Conservation (phyloP, 2,113 vertebrate genomes). For the Pionites leucogaster region DNA sequence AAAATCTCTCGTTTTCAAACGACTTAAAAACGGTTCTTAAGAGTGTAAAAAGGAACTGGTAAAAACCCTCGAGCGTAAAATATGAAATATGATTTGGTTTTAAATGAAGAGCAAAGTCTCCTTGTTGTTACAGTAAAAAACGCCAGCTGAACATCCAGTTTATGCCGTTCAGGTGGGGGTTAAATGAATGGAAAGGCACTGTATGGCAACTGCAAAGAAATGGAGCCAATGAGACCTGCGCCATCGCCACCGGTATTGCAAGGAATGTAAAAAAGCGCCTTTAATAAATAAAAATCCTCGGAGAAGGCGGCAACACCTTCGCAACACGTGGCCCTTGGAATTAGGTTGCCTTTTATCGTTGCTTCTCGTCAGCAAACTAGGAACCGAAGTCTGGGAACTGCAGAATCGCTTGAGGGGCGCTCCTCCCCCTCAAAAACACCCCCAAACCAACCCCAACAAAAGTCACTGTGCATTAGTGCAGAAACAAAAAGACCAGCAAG, state of each 20-base stretch:
- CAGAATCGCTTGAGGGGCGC: constrained; percentile 75
- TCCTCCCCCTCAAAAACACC: constrained; percentile 67
- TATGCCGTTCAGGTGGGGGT: constrained; percentile 86
- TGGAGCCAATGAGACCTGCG: constrained; percentile 88
- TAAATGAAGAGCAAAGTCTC: constrained; percentile 97
- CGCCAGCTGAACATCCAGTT: constrained; percentile 87
- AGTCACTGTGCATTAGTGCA: constrained; percentile 97
- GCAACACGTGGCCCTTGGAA: constrained; percentile 78
- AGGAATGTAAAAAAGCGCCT: constrained; percentile 87
- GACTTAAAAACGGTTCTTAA: constrained; percentile 97
- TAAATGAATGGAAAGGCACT: constrained; percentile 98
- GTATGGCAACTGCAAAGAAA: constrained; percentile 92
- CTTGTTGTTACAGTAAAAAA: constrained; percentile 97
- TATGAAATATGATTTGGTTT: constrained; percentile 98
- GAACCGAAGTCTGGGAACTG: constrained; percentile 90
- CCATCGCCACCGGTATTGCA: constrained; percentile 89
- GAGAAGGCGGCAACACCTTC: constrained; percentile 77
- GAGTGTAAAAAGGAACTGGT: constrained; percentile 98
- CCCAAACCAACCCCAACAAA: constrained; percentile 79
- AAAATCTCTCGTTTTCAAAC: constrained; percentile 80
- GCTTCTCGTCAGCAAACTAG: constrained; percentile 80
- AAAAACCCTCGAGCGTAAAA: constrained; percentile 98
- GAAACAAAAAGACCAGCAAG: constrained; percentile 96
- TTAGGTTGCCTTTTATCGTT: background rate
- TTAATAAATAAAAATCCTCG: constrained; percentile 77